phyloP scores from a whole-genome alignment of 2,113 vertebrate species.

The Arvicanthis niloticus region DNA sequence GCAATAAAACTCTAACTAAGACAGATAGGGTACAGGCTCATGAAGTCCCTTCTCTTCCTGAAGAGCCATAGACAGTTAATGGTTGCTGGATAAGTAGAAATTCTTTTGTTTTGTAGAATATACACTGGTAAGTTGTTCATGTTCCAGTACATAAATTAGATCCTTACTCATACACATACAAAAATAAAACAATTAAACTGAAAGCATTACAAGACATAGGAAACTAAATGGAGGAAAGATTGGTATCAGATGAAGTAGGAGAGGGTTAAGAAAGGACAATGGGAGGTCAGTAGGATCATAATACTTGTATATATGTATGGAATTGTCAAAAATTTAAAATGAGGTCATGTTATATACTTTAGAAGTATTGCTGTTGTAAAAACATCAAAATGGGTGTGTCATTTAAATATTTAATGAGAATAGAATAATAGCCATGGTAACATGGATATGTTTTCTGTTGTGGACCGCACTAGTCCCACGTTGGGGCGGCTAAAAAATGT shows the following conservation, averaged over 20 bases:
- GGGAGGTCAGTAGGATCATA: too few species aligned
- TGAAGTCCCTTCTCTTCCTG: background rate
- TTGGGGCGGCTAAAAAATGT: too few species aligned
- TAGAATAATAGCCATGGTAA: background rate
- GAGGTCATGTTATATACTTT: background rate
- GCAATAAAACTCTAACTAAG: too few species aligned
- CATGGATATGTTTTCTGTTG: background rate
- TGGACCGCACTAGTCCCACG: too few species aligned
- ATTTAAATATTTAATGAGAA: background rate
- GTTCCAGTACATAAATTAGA: background rate
- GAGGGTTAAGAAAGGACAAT: too few species aligned
- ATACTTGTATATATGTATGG: background rate
- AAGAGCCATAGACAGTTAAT: background rate
- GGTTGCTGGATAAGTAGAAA: background rate
- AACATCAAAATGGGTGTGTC: background rate
- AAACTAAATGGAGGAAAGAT: background rate
- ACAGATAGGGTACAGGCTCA: background rate
- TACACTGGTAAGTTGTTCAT: background rate
- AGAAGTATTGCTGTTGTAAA: background rate
- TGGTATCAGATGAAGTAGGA: too few species aligned
- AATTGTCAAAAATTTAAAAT: background rate
- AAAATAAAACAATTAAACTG: background rate
- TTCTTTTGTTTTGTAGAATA: background rate
- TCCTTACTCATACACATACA: background rate
- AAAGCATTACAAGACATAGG: too few species aligned